Percentiles rank a stretch among this genome's conserved stretches.
Conservation (phyloP, 2,888 invertebrate species). For the Pheosia gnoma region DNA sequence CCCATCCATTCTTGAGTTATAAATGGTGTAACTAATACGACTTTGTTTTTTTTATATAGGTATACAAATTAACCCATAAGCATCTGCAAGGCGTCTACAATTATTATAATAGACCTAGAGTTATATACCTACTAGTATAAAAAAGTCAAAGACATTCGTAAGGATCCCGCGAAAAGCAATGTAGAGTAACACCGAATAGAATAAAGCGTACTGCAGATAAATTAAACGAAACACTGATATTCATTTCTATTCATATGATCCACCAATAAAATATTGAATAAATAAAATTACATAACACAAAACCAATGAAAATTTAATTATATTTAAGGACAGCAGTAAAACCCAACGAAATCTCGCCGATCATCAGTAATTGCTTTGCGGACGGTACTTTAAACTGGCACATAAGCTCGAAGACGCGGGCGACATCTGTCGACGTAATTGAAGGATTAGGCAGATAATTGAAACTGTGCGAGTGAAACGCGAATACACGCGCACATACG, state of each 20-base stretch:
- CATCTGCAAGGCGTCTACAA: too few species aligned
- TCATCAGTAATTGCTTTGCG: slow-evolving; percentile 76
- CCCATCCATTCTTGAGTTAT: too few species aligned
- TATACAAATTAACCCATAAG: too few species aligned
- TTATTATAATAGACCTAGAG: too few species aligned
- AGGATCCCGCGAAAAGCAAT: background rate
- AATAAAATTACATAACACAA: slow-evolving; percentile 41
- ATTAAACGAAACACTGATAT: background rate
- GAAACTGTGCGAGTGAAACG: slow-evolving; percentile 79
- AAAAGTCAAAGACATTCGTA: background rate
- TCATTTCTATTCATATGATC: background rate
- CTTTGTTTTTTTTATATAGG: too few species aligned
- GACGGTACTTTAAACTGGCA: slow-evolving; percentile 81
- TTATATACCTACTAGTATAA: too few species aligned
- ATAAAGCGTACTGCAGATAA: background rate
- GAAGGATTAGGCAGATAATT: slow-evolving; percentile 88
- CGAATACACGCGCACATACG: slow-evolving; percentile 43
- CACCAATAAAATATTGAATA: slow-evolving; percentile 27
- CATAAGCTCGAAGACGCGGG: slow-evolving; percentile 81
- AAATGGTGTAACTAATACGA: too few species aligned
- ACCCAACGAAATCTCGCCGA: slow-evolving; percentile 60
- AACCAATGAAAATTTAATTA: slow-evolving; percentile 56
- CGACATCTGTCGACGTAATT: slow-evolving; percentile 86
- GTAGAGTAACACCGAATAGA: background rate
- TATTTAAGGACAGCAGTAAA: slow-evolving; percentile 50